Percentiles rank a stretch among this genome's conserved stretches.
Conservation (phyloP, 2,888 invertebrate species). For the Brassicogethes aeneus region DNA sequence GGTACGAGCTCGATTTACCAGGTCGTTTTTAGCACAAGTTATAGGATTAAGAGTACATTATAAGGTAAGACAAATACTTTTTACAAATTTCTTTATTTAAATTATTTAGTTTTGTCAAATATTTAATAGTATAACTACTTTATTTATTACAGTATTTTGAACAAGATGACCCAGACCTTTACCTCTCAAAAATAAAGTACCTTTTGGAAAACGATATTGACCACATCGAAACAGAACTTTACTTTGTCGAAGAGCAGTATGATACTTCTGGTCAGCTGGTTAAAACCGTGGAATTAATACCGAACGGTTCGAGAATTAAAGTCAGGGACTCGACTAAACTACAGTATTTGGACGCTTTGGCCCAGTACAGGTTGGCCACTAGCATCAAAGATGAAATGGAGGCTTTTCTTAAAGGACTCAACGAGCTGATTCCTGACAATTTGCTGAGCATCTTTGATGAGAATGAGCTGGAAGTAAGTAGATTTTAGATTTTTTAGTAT, state of each 20-base stretch:
- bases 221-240: conserved; percentile 67
- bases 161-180: conserved; percentile 91
- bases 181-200: conserved; percentile 87
- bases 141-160: conserved; percentile 69
- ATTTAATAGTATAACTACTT: conserved; percentile 1
- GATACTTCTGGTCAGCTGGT: conserved; percentile 65
- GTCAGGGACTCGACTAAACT: conserved; percentile 70
- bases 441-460: conserved; percentile 92
- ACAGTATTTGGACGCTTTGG: conserved; percentile 79
- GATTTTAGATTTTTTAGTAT: too few relatives aligned
- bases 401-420: conserved; percentile 82
- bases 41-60: conserved; percentile 90
- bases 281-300: conserved; percentile 73
- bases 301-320: conserved; percentile 67
- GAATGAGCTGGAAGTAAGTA: conserved; percentile 82
- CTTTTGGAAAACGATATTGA: conserved; percentile 86
- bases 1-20: conserved; percentile 81
- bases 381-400: conserved; percentile 77
- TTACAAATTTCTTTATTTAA: conserved; percentile 2
- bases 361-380: conserved; percentile 78
- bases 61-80: conserved; percentile 49
- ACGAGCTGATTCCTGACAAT: conserved; percentile 87
- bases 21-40: conserved; percentile 89
- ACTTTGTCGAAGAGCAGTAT: conserved; percentile 86
- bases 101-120: conserved; percentile 4